phyloP scores from a whole-genome alignment of 2,113 vertebrate genomes.

The Eretmochelys imbricata region DNA sequence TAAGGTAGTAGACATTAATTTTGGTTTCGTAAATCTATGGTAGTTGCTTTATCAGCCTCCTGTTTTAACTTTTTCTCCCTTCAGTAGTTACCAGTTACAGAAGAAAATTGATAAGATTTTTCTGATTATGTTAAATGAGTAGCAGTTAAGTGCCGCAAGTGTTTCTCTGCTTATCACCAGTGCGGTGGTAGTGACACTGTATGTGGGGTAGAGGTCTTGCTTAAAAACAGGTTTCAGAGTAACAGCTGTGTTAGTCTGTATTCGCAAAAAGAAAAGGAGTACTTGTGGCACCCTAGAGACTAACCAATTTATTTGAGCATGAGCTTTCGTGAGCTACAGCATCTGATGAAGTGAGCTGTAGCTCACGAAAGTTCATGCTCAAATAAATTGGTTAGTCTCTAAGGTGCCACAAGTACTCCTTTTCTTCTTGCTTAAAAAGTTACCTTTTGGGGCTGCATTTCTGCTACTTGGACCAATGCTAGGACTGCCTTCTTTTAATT shows the following conservation, averaged over 20 bases:
- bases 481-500: no score
- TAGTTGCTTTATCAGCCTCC: neutral
- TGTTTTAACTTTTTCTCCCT: neutral
- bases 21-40: neutral
- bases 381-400: no score
- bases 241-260: no score
- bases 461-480: neutral
- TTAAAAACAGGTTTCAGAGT: no score
- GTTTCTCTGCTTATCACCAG: neutral
- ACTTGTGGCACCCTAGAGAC: no score
- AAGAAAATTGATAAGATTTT: constrained; percentile 14
- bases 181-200: neutral
- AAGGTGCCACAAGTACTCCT: no score
- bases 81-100: neutral
- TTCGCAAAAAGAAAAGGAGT: no score
- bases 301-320: no score
- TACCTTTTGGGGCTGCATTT: no score
- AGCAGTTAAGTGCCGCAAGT: neutral
- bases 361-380: no score
- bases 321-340: no score
- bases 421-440: neutral
- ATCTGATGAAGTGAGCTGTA: no score
- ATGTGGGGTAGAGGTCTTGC: neutral
- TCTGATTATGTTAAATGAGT: neutral
- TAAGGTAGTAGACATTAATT: neutral